phyloP scores from a whole-genome alignment of 2,888 invertebrate genomes.

The Drosophila flavopinicola region DNA sequence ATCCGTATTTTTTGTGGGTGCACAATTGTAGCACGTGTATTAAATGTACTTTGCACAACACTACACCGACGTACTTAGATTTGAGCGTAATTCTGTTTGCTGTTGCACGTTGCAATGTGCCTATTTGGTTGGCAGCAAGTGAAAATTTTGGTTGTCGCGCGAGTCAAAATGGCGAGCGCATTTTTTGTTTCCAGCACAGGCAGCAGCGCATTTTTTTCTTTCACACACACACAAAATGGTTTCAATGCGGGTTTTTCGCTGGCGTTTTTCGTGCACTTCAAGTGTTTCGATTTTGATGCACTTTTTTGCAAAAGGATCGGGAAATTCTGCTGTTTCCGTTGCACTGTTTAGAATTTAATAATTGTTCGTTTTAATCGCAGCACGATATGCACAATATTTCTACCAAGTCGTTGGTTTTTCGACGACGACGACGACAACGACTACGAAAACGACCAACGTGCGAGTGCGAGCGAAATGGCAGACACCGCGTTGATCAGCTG shows the following conservation, averaged over 20 bases:
- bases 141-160: constrained; percentile 66
- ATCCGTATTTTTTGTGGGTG: constrained; percentile 47
- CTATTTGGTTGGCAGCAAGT: constrained; percentile 47
- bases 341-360: constrained; percentile 42
- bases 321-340: constrained; percentile 63
- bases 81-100: constrained; percentile 18
- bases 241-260: constrained; percentile 72
- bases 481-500: constrained; percentile 71
- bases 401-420: constrained; percentile 70
- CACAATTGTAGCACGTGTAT: constrained; percentile 64
- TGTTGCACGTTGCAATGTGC: constrained; percentile 19
- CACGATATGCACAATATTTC: constrained; percentile 68
- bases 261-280: constrained; percentile 67
- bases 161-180: constrained; percentile 83
- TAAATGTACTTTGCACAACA: constrained; percentile 38
- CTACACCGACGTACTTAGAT: constrained; percentile 15
- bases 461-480: constrained; percentile 74
- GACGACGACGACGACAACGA: constrained; percentile 71
- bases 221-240: constrained; percentile 64
- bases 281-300: constrained; percentile 69
- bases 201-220: constrained; percentile 74
- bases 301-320: constrained; percentile 72
- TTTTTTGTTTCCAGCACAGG: constrained; percentile 80
- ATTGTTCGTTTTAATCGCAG: constrained; percentile 47
- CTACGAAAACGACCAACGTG: constrained; percentile 67